Base-by-base conservation (phyloP, 2,888 invertebrate genomes). In the Caenorhabditis sp. region DNA sequence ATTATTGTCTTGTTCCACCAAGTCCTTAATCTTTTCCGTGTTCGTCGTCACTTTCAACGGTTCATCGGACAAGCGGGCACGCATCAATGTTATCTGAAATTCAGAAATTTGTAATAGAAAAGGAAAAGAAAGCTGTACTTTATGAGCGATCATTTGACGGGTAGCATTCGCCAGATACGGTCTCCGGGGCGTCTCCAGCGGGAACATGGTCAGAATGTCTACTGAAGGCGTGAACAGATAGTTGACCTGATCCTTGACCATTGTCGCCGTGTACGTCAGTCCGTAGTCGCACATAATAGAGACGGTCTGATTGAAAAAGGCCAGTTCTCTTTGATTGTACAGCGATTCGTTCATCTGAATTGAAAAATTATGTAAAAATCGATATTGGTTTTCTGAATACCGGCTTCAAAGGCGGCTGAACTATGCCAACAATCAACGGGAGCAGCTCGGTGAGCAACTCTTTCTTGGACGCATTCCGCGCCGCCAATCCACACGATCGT, bases 151-250 rank as follows among this genome's bases (percentile, higher is more conserved):
- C 45, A 95, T 91, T 88, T 95, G 95, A 74, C 94, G 93, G 20
- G 93, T 92, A 7, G 93, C 92, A 82, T 94, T 93, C 0, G 92
- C 91, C 35, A 93, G 87, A 41, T 90, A 61, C 7, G 52, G 46
- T 8, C 83, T 50, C 46, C 59, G 46, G 15, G 58, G 71, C 7
- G 55, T 71, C 24, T 78, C 77, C 11, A 83, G 39, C 24, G 90
- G 89, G 83, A 92, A 92, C 68, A 89, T 85, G 0, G 92, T 92
- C 0, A 93, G 86, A 79, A 93, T 92, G 85, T 94, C 93, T 11
- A 95, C 90, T 88, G 94, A 92, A 72, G 95, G 96, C 86, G 95
- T 95, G 39, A 94, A 90, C 90, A 81, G 88, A 88, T 92, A 94
- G 50, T 81, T 79, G 9, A 79, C 50, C 48, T 81, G 78, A 32